Evolutionary conservation across 35 echinoderm and acorn worm species (phyloP).

Genomic region (Hemicentrotus pulcherrimus): DNA sequence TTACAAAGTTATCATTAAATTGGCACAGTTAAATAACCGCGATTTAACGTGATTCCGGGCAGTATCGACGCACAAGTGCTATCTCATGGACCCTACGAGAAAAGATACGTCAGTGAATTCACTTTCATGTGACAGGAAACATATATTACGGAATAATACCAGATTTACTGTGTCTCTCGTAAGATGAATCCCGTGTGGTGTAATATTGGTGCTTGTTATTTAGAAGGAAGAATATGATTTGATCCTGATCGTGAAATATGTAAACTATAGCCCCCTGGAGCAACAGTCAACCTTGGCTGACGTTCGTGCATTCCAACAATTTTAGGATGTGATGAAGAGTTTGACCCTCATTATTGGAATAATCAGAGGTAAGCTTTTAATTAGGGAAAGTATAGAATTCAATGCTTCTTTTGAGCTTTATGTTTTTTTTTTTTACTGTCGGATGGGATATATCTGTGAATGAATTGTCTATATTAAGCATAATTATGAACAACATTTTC

Average conservation of each 20-base stretch:
- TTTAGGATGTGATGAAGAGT: slow-evolving; percentile 11
- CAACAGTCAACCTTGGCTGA: background rate
- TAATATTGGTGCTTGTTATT: background rate
- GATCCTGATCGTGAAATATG: background rate
- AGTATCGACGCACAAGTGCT: background rate
- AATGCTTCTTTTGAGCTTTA: too few species aligned
- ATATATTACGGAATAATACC: background rate
- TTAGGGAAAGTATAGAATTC: too few species aligned
- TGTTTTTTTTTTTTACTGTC: too few species aligned
- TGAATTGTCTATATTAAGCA: too few species aligned
- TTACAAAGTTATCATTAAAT: background rate
- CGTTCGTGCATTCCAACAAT: background rate
- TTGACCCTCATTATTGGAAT: background rate
- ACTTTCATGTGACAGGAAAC: background rate
- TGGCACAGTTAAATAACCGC: too few species aligned
- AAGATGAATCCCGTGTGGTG: background rate
- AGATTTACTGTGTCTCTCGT: background rate
- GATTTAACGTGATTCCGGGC: background rate
- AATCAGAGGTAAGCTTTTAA: background rate
- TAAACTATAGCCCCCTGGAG: background rate
- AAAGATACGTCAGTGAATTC: background rate
- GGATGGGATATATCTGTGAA: too few species aligned
- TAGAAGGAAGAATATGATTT: background rate
- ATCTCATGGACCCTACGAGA: background rate
- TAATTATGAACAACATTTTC: too few species aligned